Evolutionary conservation across 2,113 vertebrate species (phyloP), one percentile per base, ranked within the genome.

Genomic region (Melanostigma gelatinosum): DNA sequence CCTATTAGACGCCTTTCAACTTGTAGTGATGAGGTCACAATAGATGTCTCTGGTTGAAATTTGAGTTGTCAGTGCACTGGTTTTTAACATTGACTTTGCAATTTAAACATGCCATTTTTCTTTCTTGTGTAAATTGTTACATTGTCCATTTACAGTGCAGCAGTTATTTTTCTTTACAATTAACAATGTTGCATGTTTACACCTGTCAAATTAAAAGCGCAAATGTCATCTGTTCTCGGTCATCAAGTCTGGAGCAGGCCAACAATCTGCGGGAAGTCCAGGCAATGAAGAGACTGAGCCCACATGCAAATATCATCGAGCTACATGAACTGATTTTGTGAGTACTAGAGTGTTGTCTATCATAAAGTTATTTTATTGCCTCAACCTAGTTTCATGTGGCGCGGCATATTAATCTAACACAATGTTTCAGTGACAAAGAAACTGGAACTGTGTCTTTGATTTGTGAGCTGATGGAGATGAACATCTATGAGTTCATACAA

Each of bases 381-480:
- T 22, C 22, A 12, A 20, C 52, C 40, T 22, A 15, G 10, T 67
- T 54, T 57, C 18, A 65, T 22, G 22, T 60, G 3, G 0, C 1
- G 11, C 1, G 11, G 55, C 22, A 4, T 50, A 24, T 38, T 69
- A 32, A 70, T 38, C 15, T 60, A 22, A 61, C 46, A 62, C 20
- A 73, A 75, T 93, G 84, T 94, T 94, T 91, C 92, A 97, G 97
- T 75, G 96, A 97, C 93, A 95, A 94, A 92, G 96, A 96, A 81
- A 89, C 93, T 44, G 96, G 94, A 54, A 96, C 92, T 22, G 92
- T 97, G 79, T 96, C 96, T 82, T 86, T 97, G 82, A 96, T 97
- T 83, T 96, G 96, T 94, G 97, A 98, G 93, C 96, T 98, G 88
- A 97, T 96, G 96, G 94, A 97, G 79, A 96, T 97, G 96, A 99